A percentile compares a stretch with the other conserved stretches of the same genome.
phyloP scores from a whole-genome alignment of 2,888 invertebrate species.

The Platycheirus rosarum region DNA sequence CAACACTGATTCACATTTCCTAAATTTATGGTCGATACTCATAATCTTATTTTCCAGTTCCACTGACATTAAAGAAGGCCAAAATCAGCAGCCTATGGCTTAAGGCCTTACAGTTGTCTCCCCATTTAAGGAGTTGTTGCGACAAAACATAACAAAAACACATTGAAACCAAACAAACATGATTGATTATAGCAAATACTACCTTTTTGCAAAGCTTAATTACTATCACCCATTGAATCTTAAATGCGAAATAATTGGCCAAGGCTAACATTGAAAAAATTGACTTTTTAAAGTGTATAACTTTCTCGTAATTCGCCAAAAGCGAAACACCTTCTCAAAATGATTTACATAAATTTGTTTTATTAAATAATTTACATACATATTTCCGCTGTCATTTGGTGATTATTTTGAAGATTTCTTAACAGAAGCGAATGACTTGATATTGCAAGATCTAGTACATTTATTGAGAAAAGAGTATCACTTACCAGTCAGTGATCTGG shows the following conservation, averaged over 20 bases:
- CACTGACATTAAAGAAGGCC: not conserved
- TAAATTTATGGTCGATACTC: not conserved
- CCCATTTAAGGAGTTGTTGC: not conserved
- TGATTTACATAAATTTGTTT: not conserved
- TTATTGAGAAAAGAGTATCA: not conserved
- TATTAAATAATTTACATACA: not conserved
- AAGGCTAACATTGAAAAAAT: conserved; percentile 17
- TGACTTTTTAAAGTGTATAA: not conserved
- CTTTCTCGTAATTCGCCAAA: conserved; percentile 24
- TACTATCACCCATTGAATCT: conserved; percentile 27
- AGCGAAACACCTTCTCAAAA: conserved; percentile 16
- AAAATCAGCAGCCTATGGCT: not conserved
- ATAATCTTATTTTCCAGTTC: not conserved
- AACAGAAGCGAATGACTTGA: not conserved
- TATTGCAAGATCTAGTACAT: not conserved
- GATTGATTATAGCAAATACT: conserved; percentile 14
- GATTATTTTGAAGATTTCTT: not conserved
- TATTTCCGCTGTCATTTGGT: conserved; percentile 6
- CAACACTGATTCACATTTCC: not conserved
- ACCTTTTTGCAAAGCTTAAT: conserved; percentile 20
- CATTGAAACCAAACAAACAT: conserved; percentile 4
- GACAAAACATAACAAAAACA: not conserved
- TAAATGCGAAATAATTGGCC: conserved; percentile 24
- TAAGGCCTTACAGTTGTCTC: not conserved
- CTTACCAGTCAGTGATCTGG: not conserved